Percentiles rank a stretch among this genome's conserved stretches.
phyloP scores from a whole-genome alignment of 2,888 invertebrate species.

The Acrobasis suavella region DNA sequence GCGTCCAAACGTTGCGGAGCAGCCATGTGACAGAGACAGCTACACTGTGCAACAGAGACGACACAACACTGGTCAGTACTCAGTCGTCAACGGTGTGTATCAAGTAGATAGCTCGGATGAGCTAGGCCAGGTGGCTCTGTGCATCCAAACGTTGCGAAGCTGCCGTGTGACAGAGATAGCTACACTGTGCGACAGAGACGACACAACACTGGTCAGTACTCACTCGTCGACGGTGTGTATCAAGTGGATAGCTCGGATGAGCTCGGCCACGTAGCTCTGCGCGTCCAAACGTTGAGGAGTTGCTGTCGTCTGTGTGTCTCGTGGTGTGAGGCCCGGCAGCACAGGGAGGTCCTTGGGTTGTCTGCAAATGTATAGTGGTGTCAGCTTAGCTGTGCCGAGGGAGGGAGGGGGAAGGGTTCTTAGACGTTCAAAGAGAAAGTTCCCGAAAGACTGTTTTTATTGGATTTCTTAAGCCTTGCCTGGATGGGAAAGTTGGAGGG shows the following conservation, averaged over 20 bases:
- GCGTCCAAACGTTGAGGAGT: conserved; percentile 49
- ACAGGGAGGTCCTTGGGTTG: conserved; percentile 53
- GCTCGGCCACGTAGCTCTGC: conserved; percentile 64
- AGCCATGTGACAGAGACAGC: too few species aligned
- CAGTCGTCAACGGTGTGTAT: conserved; percentile 72
- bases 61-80: too few species aligned
- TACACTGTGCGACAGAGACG: too few species aligned
- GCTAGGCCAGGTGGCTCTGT: conserved; percentile 64
- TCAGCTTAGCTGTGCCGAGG: too few species aligned
- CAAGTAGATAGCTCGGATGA: too few species aligned
- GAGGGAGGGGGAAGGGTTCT: conserved; percentile 53
- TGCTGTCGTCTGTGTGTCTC: conserved; percentile 17
- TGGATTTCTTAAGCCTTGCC: too few species aligned
- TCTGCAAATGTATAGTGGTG: conserved; percentile 31
- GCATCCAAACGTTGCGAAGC: conserved; percentile 49
- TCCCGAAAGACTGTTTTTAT: too few species aligned
- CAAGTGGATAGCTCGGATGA: conserved; percentile 63
- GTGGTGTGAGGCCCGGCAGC: conserved; percentile 48
- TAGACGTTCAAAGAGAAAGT: too few species aligned
- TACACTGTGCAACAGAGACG: too few species aligned
- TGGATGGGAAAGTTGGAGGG: too few species aligned
- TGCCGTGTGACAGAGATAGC: conserved; percentile 7
- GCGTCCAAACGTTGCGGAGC: too few species aligned
- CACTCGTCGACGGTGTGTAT: conserved; percentile 72
- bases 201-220: conserved; percentile 43